Evolutionary conservation across 2,797 vertebrate genomes (phyloP), one percentile per base, ranked within the genome.

Genomic region (Trachurus trachurus): DNA sequence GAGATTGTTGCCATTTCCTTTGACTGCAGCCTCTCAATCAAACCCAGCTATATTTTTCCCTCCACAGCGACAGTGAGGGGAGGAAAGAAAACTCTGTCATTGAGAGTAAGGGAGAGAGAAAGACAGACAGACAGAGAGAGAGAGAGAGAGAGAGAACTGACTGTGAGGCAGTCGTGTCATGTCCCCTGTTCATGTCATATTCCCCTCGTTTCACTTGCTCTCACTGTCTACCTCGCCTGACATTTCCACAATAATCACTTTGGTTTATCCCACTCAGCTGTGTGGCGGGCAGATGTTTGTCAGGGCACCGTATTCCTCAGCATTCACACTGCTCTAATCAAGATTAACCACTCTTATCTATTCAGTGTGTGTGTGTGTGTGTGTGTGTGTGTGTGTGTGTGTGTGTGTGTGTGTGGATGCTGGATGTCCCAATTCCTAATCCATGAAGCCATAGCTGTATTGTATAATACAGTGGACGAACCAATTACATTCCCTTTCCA

Each of bases 231-330:
- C 82, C 82, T 89, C 81, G 88, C 88, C 83, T 83, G 90, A 85
- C 92, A 91, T 94, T 93, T 93, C 92, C 88, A 92, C 92, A 91
- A 90, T 95, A 95, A 95, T 95, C 94, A 91, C 90, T 92, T 93
- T 88, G 92, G 92, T 93, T 94, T 95, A 93, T 94, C 93, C 92
- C 90, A 92, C 89, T 93, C 87, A 81, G 87, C 92, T 92, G 81
- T 81, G 76, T 76, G 83, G 19, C 16, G 86, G 88, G 84, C 93
- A 95, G 94, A 94, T 96, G 95, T 94, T 95, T 93, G 90, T 90
- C 92, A 88, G 81, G 89, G 77, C 90, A 83, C 87, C 76, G 53
- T 90, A 93, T 93, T 94, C 91, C 90, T 88, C 91, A 83, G 90
- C 87, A 86, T 88, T 92, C 89, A 88, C 87, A 87, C 78, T 84